Base-by-base conservation (phyloP, 2,113 vertebrate species). In the Turdus rufiventris region DNA sequence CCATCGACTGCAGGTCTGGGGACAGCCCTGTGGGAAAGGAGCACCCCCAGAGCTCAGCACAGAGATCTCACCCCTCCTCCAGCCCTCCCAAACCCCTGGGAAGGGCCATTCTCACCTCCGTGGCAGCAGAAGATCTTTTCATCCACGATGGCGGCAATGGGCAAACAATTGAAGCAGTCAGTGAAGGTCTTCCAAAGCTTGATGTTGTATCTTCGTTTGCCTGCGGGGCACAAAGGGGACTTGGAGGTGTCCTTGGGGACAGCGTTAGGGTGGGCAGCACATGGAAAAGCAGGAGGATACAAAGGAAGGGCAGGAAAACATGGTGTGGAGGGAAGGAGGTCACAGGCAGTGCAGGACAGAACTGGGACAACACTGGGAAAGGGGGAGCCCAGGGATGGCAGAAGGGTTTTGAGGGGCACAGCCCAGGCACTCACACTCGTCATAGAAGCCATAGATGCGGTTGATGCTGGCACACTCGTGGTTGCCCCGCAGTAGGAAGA, bases 81-180 rank as follows among this genome's bases (percentile, higher is more conserved):
- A 11, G 34, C 40, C 43, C 28, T 5, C 29, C 33, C 10, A 0
- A 11, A 63, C 5, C 38, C 34, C 31, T 4, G 3, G n/a, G 10
- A 17, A 63, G 33, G 38, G 12, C 61, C 3, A 0, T 33, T 8
- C 57, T 63, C 97, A 99, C 99, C 99, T 98, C 99, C 99, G 4
- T 99, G 99, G 95, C 99, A 99, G 96, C 99, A 99, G 97, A 99
- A 99, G 92, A 99, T 99, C 98, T 99, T 99, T 97, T 99, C 99
- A 1, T 99, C 99, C 65, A 99, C 99, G 2, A 99, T 99, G 68
- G 99, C 99, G 1, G 99, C 99, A 0, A 99, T 99, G 48, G 99
- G 99, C 96, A 99, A 97, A 96, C 99, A 99, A 97, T 99, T 99
- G 97, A 99, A 99, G 96, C 99, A 99, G 97, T 99, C 99, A 0